Conservation (phyloP, 2,888 invertebrate species). For the Zhuqinia jingwanae region DNA sequence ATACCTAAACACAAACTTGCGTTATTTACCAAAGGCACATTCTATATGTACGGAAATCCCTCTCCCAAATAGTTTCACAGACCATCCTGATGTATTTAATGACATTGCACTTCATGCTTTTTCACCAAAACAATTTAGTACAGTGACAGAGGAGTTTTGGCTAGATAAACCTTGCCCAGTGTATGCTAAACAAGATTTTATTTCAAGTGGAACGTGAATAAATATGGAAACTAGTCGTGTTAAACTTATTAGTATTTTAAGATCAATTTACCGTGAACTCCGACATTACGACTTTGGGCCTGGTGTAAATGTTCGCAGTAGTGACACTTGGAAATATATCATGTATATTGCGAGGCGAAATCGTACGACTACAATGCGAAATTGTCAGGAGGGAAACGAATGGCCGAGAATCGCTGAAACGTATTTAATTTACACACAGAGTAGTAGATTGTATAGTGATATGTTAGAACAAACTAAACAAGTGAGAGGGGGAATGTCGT, state of each 20-base stretch:
- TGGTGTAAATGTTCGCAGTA: conserved; percentile 37
- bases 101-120: conserved; percentile 63
- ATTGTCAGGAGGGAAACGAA: conserved; percentile 54
- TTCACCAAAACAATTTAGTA: conserved; percentile 17
- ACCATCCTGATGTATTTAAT: conserved; percentile 62
- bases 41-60: conserved; percentile 55
- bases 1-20: conserved; percentile 5
- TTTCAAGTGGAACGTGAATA: conserved; percentile 32
- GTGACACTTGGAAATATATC: conserved; percentile 56
- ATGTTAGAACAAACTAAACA: conserved; percentile 45
- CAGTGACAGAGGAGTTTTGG: conserved; percentile 44
- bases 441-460: conserved; percentile 50
- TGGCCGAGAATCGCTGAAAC: conserved; percentile 61
- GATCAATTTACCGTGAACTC: conserved; percentile 52
- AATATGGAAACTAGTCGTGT: conserved; percentile 2
- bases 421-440: conserved; percentile 52
- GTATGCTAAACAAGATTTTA: conserved; percentile 44
- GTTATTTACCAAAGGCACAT: conserved; percentile 28
- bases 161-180: conserved; percentile 24
- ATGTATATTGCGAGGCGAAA: conserved; percentile 52
- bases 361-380: conserved; percentile 25
- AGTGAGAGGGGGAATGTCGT: neutral
- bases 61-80: conserved; percentile 37
- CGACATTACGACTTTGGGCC: conserved; percentile 53
- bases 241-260: conserved; percentile 43